Evolutionary conservation across 2,888 invertebrate species (phyloP).

Genomic region (Dryococelus australis): DNA sequence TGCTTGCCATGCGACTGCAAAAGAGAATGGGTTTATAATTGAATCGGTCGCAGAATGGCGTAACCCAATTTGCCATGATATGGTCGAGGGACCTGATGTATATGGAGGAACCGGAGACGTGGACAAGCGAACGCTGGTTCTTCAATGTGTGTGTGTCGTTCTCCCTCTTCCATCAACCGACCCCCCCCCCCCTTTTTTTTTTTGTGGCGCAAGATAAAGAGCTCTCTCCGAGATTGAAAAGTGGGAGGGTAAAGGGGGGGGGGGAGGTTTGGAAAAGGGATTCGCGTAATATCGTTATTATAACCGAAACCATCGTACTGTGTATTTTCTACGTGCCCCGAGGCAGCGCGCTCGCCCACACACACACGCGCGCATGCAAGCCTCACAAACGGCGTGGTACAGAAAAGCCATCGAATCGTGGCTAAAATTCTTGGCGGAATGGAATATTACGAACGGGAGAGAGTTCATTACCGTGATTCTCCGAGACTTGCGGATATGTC

Average conservation of each 20-base stretch:
- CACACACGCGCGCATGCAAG: not conserved
- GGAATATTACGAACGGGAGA: constrained; percentile 16
- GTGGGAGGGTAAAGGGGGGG: not conserved
- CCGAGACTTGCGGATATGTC: not conserved
- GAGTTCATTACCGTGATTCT: not conserved
- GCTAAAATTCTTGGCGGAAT: constrained; percentile 37
- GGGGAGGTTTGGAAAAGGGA: not conserved
- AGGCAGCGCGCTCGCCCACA: not conserved
- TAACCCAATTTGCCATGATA: constrained; percentile 45
- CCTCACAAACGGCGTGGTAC: constrained; percentile 19
- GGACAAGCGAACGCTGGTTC: constrained; percentile 6
- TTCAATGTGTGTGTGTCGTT: not conserved
- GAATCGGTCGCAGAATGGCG: constrained; percentile 39
- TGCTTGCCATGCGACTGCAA: constrained; percentile 36
- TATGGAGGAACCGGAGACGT: constrained; percentile 13
- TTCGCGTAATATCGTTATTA: constrained; percentile 34
- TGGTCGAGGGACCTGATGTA: constrained; percentile 43
- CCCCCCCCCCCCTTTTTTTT: not conserved
- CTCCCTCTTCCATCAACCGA: not conserved
- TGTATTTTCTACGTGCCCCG: constrained; percentile 32
- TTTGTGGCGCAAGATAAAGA: not conserved
- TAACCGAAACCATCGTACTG: constrained; percentile 37
- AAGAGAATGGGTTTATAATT: constrained; percentile 45
- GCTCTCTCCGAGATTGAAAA: constrained; percentile 11
- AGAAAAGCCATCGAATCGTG: constrained; percentile 39